Conservation (phyloP, 1,140 invertebrate species). For the Drosophila eugracilis region DNA sequence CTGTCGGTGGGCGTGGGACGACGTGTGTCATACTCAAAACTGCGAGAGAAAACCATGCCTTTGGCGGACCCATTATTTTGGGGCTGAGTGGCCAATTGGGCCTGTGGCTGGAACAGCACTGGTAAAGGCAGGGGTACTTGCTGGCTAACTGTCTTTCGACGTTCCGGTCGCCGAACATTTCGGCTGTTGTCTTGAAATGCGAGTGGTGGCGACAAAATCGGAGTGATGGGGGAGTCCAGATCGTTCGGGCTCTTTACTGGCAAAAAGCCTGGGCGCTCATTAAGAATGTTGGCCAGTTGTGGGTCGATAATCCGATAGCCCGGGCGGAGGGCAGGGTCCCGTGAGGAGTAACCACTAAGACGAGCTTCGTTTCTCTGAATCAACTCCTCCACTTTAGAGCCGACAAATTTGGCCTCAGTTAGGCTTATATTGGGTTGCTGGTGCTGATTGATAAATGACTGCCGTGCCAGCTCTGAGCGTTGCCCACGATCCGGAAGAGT, state of each 20-base stretch:
- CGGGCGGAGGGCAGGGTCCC: slow-evolving; percentile 59
- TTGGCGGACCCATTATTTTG: slow-evolving; percentile 39
- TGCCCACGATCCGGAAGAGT: slow-evolving; percentile 52
- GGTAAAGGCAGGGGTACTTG: slow-evolving; percentile 28
- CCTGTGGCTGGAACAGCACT: slow-evolving; percentile 21
- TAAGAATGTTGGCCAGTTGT: slow-evolving; percentile 76
- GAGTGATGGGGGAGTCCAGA: slow-evolving; percentile 84
- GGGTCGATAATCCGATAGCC: slow-evolving; percentile 81
- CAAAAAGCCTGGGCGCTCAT: slow-evolving; percentile 81
- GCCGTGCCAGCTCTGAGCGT: slow-evolving; percentile 53
- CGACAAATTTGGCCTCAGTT: slow-evolving; percentile 61
- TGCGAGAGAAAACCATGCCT: slow-evolving; percentile 84
- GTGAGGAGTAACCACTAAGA: slow-evolving; percentile 30
- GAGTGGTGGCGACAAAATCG: slow-evolving; percentile 86
- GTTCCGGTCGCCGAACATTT: slow-evolving; percentile 39
- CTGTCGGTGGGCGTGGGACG: slow-evolving; percentile 63
- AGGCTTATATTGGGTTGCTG: slow-evolving; percentile 23
- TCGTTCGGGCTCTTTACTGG: slow-evolving; percentile 74
- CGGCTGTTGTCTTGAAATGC: slow-evolving; percentile 85
- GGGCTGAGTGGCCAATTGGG: slow-evolving; percentile 16
- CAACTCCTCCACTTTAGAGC: slow-evolving; percentile 81
- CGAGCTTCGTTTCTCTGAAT: slow-evolving; percentile 79
- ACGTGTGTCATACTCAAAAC: slow-evolving; percentile 83
- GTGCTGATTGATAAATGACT: slow-evolving; percentile 57
- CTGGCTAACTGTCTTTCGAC: slow-evolving; percentile 54